Percentiles rank a stretch among this genome's conserved stretches.
These are phyloP conservation scores for Zaprionus davidi DNA, from an alignment of 1,140 invertebrate genomes.

Conservation along the genomic window DNA sequence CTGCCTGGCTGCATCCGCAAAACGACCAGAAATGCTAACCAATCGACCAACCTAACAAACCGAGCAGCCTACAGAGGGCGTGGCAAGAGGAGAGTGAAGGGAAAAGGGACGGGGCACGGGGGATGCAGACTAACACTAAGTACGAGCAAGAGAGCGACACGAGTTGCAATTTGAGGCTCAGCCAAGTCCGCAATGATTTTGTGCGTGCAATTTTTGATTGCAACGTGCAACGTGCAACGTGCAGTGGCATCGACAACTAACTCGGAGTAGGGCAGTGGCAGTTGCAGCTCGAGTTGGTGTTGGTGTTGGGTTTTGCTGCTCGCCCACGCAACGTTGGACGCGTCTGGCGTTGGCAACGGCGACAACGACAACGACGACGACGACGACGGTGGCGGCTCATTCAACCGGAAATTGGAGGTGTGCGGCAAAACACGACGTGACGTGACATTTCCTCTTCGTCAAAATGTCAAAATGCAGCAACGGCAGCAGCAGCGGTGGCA, in stretches of 20 bases:
- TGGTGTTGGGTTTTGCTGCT: slow-evolving; percentile 24
- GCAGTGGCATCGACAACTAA: slow-evolving; percentile 9
- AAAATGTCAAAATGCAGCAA: slow-evolving; percentile 83
- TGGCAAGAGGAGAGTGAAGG: background rate
- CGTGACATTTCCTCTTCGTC: slow-evolving; percentile 84
- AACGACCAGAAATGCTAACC: slow-evolving; percentile 64
- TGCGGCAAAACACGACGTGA: slow-evolving; percentile 84
- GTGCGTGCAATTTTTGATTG: slow-evolving; percentile 72
- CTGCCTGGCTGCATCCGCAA: slow-evolving; percentile 55
- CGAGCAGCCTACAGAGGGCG: slow-evolving; percentile 19
- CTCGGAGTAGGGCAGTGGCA: background rate
- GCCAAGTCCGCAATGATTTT: slow-evolving; percentile 55
- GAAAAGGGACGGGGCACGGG: too few species aligned
- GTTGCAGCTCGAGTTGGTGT: slow-evolving; percentile 10
- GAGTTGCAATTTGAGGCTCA: slow-evolving; percentile 27
- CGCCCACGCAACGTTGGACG: slow-evolving; percentile 34
- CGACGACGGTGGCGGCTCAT: slow-evolving; percentile 68
- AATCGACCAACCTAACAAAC: slow-evolving; percentile 45
- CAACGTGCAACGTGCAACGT: slow-evolving; percentile 37
- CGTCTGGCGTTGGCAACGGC: slow-evolving; percentile 19
- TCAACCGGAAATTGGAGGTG: slow-evolving; percentile 84
- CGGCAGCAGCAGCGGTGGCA: slow-evolving; percentile 43
- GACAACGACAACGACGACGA: slow-evolving; percentile 16
- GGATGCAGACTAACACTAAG: slow-evolving; percentile 16
- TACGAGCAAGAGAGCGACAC: slow-evolving; percentile 21